Base-by-base conservation (phyloP, 2,797 vertebrate genomes). In the Pseudopleuronectes americanus region DNA sequence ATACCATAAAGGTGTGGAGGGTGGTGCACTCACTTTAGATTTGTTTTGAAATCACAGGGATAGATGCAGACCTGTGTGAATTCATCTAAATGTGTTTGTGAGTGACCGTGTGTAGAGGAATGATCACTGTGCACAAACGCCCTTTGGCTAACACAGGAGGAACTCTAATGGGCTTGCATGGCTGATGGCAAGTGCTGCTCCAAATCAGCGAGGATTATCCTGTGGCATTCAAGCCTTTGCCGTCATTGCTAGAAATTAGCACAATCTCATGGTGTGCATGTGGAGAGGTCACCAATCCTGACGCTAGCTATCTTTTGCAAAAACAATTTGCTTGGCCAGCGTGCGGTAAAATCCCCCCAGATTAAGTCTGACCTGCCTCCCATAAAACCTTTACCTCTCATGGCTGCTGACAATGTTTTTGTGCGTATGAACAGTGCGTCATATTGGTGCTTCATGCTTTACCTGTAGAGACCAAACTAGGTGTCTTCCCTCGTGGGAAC, bases 181-280 rank as follows among this genome's bases (percentile, higher is more conserved):
- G 75, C 74, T 87, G 72, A 89, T 86, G 47, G 47, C 64, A 79
- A 81, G 52, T 38, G 54, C 66, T 64, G 77, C 56, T 45, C 21
- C 81, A 90, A 84, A 67, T 87, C 68, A 79, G 49, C 69, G 12
- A 43, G 71, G 87, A 92, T 94, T 86, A 93, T 82, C 85, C 73
- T n/a, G 55, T 58, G 74, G 69, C 74, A 86, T 79, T 86, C 63
- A 57, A 75, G 68, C 49, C 81, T 82, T 67, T 89, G 83, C 71
- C 84, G 80, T 87, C 89, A 80, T 87, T 79, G 49, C 72, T 66
- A 62, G 79, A 87, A 91, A 84, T 74, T 41, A 85, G 81, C 62
- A 33, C 80, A 78, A 64, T 71, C 77, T 81, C 65, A 78, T 22
- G 17, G 26, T 53, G 41, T 24, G 71, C 65, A 60, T 67, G 43